Base-by-base conservation (phyloP, 1,140 invertebrate species). In the Megalonaias nervosa region DNA sequence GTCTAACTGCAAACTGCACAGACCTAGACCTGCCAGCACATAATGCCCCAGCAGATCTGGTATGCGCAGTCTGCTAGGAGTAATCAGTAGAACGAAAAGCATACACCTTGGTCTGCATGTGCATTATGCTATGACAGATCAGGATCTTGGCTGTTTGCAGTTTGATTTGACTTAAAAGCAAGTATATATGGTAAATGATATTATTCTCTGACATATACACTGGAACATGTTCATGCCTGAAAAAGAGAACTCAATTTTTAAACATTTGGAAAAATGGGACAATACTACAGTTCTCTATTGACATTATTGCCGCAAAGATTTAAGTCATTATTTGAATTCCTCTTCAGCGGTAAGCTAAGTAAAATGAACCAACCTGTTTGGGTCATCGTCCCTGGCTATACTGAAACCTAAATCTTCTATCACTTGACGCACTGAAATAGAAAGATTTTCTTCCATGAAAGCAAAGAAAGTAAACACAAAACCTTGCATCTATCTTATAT, bases 301-400 rank as follows among this genome's bases (percentile, higher is more conserved):
- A 3, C n/a, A 23, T 23, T 6, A 14, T 23, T 66, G 21, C 14
- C 26, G 15, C 14, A 71, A 21, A 58, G 17, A 13, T 72, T n/a
- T 12, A 19, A 19, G 13, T 48, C 55, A 11, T 64, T 64, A 55
- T 58, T 14, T 14, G 3, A 19, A 23, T 48, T 31, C 21, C 13
- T 26, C 26, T 59, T 16, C 31, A 58, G 14, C 48, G 21, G 14
- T n/a, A 55, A 48, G 14, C 16, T 67, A 17, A 48, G 17, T 48
- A 14, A 6, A 55, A 31, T 15, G 15, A 16, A 79, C 84, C 75
- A 79, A 89, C 88, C 84, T 76, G 68, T 82, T 80, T 38, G 84
- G 85, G 73, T 90, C 89, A 80, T 90, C 89, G 67, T 90, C 89
- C 74, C 81, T 86, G n/a, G 81, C 62, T 59, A 89, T 78, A 71